A percentile compares a stretch with the other conserved stretches of the same genome.
Conservation (phyloP, 1,140 invertebrate species). For the Drosophila bipectinata region DNA sequence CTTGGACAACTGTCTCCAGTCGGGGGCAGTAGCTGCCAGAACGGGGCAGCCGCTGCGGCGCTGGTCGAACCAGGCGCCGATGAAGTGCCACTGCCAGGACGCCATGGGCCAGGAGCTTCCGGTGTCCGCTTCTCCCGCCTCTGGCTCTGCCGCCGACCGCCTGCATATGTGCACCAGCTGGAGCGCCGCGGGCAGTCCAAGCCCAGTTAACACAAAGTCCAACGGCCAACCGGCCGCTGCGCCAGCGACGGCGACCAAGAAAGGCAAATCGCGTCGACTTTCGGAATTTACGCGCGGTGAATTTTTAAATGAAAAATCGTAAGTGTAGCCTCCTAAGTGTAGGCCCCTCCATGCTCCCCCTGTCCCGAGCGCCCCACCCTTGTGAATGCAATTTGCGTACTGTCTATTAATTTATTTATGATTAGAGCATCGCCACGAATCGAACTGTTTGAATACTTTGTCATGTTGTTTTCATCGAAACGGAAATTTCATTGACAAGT, state of each 20-base stretch:
- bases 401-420: conserved; percentile 42
- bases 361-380: not conserved
- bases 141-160: not conserved
- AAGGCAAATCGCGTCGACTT: conserved; percentile 83
- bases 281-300: conserved; percentile 84
- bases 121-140: too few species aligned
- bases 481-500: not conserved
- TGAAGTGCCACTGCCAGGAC: conserved; percentile 66
- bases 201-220: conserved; percentile 40
- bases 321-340: conserved; percentile 58
- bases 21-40: not conserved
- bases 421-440: conserved; percentile 24
- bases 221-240: conserved; percentile 20
- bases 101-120: not conserved
- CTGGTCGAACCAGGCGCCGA: conserved; percentile 74
- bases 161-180: conserved; percentile 39
- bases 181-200: conserved; percentile 26
- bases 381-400: conserved; percentile 20
- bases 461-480: not conserved
- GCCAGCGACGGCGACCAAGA: conserved; percentile 52
- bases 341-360: not conserved
- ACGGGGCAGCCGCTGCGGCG: conserved; percentile 50
- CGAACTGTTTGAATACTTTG: not conserved
- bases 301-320: conserved; percentile 84
- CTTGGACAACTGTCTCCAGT: conserved; percentile 29